Evolutionary conservation across 2,113 vertebrate species (phyloP).

Genomic region (Coptodon rendalli): DNA sequence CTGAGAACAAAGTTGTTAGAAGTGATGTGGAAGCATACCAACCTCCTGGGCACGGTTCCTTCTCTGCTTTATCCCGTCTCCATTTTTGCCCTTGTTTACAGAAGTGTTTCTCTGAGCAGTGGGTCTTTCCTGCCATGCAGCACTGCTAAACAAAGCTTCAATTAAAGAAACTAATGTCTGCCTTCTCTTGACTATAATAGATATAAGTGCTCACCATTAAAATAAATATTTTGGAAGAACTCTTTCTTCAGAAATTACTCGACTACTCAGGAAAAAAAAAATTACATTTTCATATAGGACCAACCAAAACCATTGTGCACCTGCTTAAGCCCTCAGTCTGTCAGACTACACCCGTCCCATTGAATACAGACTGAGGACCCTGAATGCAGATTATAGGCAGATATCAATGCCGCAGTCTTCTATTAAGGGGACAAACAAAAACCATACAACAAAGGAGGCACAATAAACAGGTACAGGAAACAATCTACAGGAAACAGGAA

Average conservation of each 20-base stretch:
- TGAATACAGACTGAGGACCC: background rate
- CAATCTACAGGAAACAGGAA: background rate
- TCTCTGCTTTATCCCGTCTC: background rate
- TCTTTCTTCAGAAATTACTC: background rate
- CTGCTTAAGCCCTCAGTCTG: background rate
- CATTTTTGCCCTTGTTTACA: background rate
- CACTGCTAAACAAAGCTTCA: background rate
- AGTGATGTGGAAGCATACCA: background rate
- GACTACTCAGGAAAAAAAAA: background rate
- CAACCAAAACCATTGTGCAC: background rate
- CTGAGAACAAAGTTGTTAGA: background rate
- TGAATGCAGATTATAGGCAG: background rate
- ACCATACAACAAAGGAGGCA: background rate
- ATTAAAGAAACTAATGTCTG: fast-evolving
- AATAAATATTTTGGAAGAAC: background rate
- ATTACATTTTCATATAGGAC: background rate
- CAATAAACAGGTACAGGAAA: background rate
- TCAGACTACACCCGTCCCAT: background rate
- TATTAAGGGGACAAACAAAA: background rate
- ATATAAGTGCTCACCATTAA: background rate
- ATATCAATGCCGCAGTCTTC: fast-evolving
- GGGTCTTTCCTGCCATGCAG: background rate
- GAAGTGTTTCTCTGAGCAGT: background rate
- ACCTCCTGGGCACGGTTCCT: no score
- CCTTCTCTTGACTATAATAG: background rate